A percentile compares a stretch with the other conserved stretches of the same genome.
These are phyloP conservation scores for Choristoneura fumiferana DNA, from an alignment of 1,140 invertebrate genomes.

Conservation along the genomic window DNA sequence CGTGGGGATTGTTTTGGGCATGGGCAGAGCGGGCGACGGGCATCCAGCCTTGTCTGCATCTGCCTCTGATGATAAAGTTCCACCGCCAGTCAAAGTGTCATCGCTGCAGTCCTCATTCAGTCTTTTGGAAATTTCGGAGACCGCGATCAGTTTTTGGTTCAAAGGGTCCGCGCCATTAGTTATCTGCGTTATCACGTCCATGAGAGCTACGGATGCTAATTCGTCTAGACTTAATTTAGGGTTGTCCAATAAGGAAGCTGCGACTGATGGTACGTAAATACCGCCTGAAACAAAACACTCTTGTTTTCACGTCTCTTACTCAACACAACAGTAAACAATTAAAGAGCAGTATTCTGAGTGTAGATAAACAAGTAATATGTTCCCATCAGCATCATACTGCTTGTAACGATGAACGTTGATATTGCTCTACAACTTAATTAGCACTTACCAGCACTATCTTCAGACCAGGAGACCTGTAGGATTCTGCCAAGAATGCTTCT, in stretches of 20 bases:
- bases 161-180: constrained; percentile 81
- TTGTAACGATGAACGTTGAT: too few species aligned
- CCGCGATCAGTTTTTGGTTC: constrained; percentile 76
- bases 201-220: constrained; percentile 82
- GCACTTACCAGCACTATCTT: constrained; percentile 74
- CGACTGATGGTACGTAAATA: constrained; percentile 83
- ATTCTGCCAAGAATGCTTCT: constrained; percentile 81
- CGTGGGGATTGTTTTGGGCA: constrained; percentile 60
- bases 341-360: constrained; percentile 13
- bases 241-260: constrained; percentile 73
- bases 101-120: constrained; percentile 61
- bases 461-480: constrained; percentile 83
- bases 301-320: background rate
- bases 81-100: constrained; percentile 51
- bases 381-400: background rate
- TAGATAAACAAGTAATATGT: background rate
- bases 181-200: constrained; percentile 84
- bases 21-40: constrained; percentile 55
- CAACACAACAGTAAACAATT: background rate
- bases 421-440: too few species aligned
- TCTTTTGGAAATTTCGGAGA: constrained; percentile 71
- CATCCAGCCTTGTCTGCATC: constrained; percentile 58
- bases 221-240: constrained; percentile 73
- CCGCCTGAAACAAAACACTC: constrained; percentile 57
- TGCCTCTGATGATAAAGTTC: constrained; percentile 48